Evolutionary conservation across 1,140 invertebrate species (phyloP), one percentile per base, ranked within the genome.

Genomic region (Harlomillsia oculata): DNA sequence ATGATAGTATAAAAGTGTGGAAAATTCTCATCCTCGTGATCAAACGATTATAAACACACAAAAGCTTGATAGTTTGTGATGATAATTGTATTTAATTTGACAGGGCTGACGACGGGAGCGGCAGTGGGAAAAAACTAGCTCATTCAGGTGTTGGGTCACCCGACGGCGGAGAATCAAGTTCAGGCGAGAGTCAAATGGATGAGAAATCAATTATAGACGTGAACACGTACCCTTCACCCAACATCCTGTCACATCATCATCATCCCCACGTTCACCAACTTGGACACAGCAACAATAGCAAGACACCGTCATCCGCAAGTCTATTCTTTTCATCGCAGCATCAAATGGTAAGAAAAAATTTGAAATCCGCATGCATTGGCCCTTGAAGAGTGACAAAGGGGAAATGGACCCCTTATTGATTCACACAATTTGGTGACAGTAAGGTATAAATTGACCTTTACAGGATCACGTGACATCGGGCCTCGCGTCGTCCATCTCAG

Each of bases 401-500:
- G 18, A 11, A 29, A 26, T 16, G n/a, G n/a, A n/a, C n/a, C n/a
- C n/a, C n/a, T n/a, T n/a, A n/a, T n/a, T n/a, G n/a, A n/a, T n/a
- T n/a, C n/a, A n/a, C n/a, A n/a, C n/a, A n/a, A n/a, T n/a, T n/a
- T n/a, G n/a, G n/a, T n/a, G n/a, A n/a, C n/a, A n/a, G n/a, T n/a
- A n/a, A n/a, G n/a, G n/a, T n/a, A n/a, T n/a, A n/a, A n/a, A n/a
- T n/a, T n/a, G n/a, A n/a, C 1, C 23, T 16, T 32, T 48, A 20
- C 43, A 65, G 63, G 63, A 65, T 45, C 63, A 65, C 52, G 54
- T 65, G 34, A 59, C 63, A 40, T 63, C 62, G 6, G 59, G 63
- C 16, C 53, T 65, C n/a, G 63, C 63, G 20, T 60, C 58, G 14
- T 60, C 58, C 23, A 56, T 65, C 21, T 65, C 63, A 21, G 60